Conservation (phyloP, 92 coral and sea anemone species). For the Nematostella vectensis region DNA sequence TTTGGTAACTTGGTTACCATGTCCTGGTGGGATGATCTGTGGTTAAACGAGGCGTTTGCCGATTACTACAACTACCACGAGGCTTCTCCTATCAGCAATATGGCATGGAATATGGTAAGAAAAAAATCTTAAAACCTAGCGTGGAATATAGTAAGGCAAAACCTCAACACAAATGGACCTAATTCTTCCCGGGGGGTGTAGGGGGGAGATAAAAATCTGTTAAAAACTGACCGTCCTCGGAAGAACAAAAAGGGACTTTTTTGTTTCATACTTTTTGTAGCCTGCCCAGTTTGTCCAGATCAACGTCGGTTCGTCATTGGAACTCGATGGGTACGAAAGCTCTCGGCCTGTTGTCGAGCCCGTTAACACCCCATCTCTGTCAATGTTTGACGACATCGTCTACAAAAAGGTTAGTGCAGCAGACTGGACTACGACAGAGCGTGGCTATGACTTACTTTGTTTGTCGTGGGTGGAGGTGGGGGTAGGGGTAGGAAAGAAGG, state of each 20-base stretch:
- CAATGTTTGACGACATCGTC: constrained; percentile 25
- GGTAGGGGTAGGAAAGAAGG: too few species aligned
- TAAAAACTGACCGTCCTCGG: too few species aligned
- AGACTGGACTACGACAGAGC: too few species aligned
- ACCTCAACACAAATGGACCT: too few species aligned
- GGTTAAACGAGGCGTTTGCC: constrained; percentile 92
- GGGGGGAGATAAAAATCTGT: too few species aligned
- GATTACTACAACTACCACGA: constrained; percentile 65
- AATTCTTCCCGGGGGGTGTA: too few species aligned
- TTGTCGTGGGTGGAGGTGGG: too few species aligned
- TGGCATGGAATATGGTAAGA: constrained; percentile 70
- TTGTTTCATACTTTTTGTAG: constrained; percentile 3
- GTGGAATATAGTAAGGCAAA: too few species aligned
- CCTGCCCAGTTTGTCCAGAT: constrained; percentile 16
- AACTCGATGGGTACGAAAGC: constrained; percentile 17
- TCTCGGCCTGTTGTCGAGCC: constrained; percentile 19
- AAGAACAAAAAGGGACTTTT: too few species aligned
- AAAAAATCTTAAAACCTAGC: too few species aligned
- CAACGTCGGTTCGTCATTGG: constrained; percentile 21
- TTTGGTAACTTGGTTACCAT: constrained; percentile 88
- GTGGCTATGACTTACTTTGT: too few species aligned
- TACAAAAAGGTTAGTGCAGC: constrained; percentile 21
- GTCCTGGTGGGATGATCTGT: constrained; percentile 93
- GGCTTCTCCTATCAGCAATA: constrained; percentile 32
- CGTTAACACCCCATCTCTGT: not conserved